Percentiles rank a stretch among this genome's conserved stretches.
phyloP scores from a whole-genome alignment of 1,140 invertebrate genomes.

The Pseudobourletiella spinata region DNA sequence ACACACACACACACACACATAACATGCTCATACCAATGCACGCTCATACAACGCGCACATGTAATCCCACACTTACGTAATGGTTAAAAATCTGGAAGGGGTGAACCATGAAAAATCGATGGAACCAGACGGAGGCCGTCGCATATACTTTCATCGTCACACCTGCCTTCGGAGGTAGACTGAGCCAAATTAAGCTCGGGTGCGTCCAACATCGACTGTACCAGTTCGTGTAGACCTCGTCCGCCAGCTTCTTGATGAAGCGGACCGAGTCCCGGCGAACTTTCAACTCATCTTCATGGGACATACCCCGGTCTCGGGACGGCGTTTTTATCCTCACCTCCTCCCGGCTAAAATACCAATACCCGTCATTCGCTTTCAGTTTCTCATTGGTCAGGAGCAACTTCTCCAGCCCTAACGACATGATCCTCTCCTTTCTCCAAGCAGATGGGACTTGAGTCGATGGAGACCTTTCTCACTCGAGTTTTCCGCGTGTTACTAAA shows the following conservation, averaged over 20 bases:
- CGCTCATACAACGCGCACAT: no score
- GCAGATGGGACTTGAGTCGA: no score
- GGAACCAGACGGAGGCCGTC: background rate
- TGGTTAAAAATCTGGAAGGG: background rate
- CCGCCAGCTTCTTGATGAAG: background rate
- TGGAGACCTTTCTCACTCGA: no score
- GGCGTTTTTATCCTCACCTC: background rate
- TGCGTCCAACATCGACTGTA: no score
- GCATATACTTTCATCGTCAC: background rate
- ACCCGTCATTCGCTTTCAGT: background rate
- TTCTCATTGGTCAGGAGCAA: background rate
- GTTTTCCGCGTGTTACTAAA: no score
- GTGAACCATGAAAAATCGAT: slow-evolving; percentile 4
- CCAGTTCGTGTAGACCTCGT: background rate
- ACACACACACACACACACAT: background rate
- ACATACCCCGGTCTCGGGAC: background rate
- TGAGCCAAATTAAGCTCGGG: no score
- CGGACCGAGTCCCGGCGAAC: background rate
- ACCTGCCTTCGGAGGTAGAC: background rate
- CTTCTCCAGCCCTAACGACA: background rate
- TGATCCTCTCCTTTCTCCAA: no score
- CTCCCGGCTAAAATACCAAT: background rate
- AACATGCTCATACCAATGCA: background rate
- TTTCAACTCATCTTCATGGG: background rate
- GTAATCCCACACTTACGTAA: background rate